These are phyloP conservation scores for Chondrilla cf. caribensis DNA, from an alignment of 37 sponge, comb jelly and placozoan species.

Conservation along the genomic window DNA sequence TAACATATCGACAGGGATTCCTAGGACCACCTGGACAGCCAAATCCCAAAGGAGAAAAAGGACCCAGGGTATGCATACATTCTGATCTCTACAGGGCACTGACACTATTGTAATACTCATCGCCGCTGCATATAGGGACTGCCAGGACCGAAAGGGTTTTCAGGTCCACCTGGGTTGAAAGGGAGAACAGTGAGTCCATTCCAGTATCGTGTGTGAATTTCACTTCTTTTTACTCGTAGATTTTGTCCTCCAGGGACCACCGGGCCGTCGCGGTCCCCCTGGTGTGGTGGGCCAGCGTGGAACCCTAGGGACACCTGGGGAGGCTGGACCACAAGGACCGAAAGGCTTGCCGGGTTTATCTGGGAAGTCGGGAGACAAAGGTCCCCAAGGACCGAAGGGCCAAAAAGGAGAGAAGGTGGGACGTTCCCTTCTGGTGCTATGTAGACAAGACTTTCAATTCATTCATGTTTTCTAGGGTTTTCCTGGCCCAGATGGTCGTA, in stretches of 20 bases:
- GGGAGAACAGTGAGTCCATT: not conserved
- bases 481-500: slow-evolving; percentile 13
- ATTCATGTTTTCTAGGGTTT: slow-evolving; percentile 14
- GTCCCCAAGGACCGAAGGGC: not conserved
- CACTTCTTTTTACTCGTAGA: not conserved
- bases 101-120: no score
- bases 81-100: not conserved
- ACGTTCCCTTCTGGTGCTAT: no score
- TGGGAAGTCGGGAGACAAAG: not conserved
- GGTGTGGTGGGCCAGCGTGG: not conserved
- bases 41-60: slow-evolving; percentile 41
- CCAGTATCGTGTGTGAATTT: no score
- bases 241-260: no score
- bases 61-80: slow-evolving; percentile 27
- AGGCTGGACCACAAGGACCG: not conserved
- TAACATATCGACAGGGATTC: no score
- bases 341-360: not conserved
- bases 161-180: not conserved
- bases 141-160: not conserved
- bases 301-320: not conserved
- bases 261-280: slow-evolving; percentile 13
- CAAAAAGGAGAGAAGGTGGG: not conserved
- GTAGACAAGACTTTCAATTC: no score
- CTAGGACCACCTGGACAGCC: slow-evolving; percentile 11
- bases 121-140: no score